Evolutionary conservation across 2,797 vertebrate genomes (phyloP).

Genomic region (Megaceryle alcyon): DNA sequence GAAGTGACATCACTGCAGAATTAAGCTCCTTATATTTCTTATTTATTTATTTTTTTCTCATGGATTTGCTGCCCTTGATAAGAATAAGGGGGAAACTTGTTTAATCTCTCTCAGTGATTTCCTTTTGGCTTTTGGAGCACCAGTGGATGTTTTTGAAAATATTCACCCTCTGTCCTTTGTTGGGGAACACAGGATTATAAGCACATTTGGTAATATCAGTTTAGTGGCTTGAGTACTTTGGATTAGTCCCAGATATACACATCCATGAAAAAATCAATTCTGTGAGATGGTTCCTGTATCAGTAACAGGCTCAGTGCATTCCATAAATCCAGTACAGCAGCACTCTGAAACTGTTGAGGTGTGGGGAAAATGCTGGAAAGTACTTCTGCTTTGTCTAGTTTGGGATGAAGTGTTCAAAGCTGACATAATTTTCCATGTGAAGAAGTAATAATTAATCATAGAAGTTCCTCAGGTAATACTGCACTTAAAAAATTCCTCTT

Average conservation of each 20-base stretch:
- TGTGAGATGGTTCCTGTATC: neutral
- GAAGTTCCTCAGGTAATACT: neutral
- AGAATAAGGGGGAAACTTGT: neutral
- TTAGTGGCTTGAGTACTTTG: neutral
- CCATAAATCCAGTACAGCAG: neutral
- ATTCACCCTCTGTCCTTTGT: neutral
- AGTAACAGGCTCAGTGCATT: neutral
- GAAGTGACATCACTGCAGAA: neutral
- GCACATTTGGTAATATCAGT: neutral
- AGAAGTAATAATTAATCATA: neutral
- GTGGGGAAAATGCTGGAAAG: neutral
- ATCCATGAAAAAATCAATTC: neutral
- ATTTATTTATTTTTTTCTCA: neutral
- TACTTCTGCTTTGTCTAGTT: neutral
- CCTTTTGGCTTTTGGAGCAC: neutral
- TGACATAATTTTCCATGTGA: neutral
- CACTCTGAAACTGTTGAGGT: neutral
- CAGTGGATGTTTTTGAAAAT: neutral
- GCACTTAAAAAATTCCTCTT: neutral
- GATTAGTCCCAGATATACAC: neutral
- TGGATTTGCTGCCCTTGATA: neutral
- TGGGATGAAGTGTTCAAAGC: neutral
- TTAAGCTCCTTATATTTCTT: neutral
- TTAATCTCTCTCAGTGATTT: neutral
- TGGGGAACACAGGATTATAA: neutral